phyloP scores from a whole-genome alignment of 2,888 invertebrate species.

The Charanyca ferruginea region DNA sequence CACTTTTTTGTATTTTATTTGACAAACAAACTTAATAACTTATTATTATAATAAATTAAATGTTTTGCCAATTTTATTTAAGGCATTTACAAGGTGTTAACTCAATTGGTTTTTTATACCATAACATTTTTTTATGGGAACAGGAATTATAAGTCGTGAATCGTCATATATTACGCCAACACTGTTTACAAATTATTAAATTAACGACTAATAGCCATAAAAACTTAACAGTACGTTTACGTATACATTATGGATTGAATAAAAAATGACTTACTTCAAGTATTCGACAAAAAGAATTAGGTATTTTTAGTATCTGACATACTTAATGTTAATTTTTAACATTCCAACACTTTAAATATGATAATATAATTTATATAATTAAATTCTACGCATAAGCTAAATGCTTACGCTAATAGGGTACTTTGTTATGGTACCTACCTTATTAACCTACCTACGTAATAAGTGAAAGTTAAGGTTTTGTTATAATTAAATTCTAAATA shows the following conservation, averaged over 20 bases:
- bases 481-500: slow-evolving; percentile 4
- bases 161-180: background rate
- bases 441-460: background rate
- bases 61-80: background rate
- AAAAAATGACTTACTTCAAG: slow-evolving; percentile 5
- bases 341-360: slow-evolving; percentile 27
- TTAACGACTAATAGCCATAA: slow-evolving; percentile 12
- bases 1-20: too few relatives aligned
- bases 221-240: slow-evolving; percentile 2
- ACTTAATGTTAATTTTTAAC: slow-evolving; percentile 13
- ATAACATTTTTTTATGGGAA: background rate
- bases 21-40: too few relatives aligned
- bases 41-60: background rate
- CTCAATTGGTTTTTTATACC: slow-evolving; percentile 8
- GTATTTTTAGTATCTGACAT: slow-evolving; percentile 20
- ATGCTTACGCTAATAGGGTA: slow-evolving; percentile 4
- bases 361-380: slow-evolving; percentile 11
- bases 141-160: slow-evolving; percentile 15
- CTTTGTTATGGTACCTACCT: slow-evolving; percentile 4
- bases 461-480: slow-evolving; percentile 37
- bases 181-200: slow-evolving; percentile 19
- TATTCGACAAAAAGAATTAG: background rate
- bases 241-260: background rate
- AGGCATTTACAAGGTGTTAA: background rate
- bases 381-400: slow-evolving; percentile 20